Evolutionary conservation across 2,888 invertebrate species (phyloP), one percentile per base, ranked within the genome.

Genomic region (Autographa pulchrina): DNA sequence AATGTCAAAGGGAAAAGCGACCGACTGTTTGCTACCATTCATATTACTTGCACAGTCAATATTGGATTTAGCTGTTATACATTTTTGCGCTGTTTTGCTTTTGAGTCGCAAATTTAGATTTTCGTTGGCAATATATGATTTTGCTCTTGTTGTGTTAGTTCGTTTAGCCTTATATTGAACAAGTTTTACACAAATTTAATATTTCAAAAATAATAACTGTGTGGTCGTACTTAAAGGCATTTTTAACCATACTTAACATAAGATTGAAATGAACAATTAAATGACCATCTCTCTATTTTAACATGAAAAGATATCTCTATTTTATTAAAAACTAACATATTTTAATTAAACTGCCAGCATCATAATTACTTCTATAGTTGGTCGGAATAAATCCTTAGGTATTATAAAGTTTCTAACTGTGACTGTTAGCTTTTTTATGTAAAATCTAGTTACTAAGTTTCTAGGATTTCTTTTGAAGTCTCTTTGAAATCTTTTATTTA

Each of bases 21-120:
- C n/a, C 52, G 56, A 62, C 32, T 69, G 72, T 73, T 72, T 77
- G 75, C 69, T 63, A 65, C 38, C 43, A 8, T 68, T 48, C 43
- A 8, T 68, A 54, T 74, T 71, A 73, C 69, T 74, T 75, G 64
- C 63, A 61, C 25, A 70, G 84, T 74, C 78, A 85, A 81, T 85
- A 79, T 82, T 83, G 73, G 62, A 72, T 77, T 74, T 56, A 43
- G 59, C 35, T 70, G 66, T 74, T 75, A 64, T 78, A 66, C 43
- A 31, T 74, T 69, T 78, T 78, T 62, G 11, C 20, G 18, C 56
- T 16, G 2, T 69, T 54, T 66, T 32, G 31, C 43, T 7, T 59
- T 20, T 70, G 25, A 35, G 43, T 62, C 25, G 16, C 13, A 48
- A 25, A 0, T 43, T 38, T 32, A 11, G 54, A 32, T 66, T 66